Evolutionary conservation across 2,888 invertebrate genomes (phyloP), one percentile per base, ranked within the genome.

Genomic region (Baccha elongata): DNA sequence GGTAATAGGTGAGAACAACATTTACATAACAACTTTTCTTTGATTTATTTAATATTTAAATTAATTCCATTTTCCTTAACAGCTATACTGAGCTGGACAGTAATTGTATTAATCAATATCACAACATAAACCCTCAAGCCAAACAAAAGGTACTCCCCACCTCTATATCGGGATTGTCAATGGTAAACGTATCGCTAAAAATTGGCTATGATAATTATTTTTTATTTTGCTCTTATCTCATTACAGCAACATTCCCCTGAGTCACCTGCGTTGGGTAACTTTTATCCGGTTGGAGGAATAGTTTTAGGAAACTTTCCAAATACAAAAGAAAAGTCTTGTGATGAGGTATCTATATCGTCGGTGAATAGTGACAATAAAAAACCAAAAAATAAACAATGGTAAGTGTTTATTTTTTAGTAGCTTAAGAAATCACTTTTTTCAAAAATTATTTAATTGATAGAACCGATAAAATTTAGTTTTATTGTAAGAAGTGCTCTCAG

Each of bases 381-480:
- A 37, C 78, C 85, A 11, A 91, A 89, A 84, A 86, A 90, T 8
- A 91, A 91, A 79, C 89, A 89, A 74, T 91, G 91, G 91, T 87
- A 71, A 75, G 65, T 50, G 0, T n/a, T 6, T n/a, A n/a, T n/a
- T n/a, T n/a, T n/a, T n/a, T n/a, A n/a, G n/a, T n/a, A n/a, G n/a
- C n/a, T n/a, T n/a, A n/a, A n/a, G n/a, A n/a, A n/a, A n/a, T n/a
- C n/a, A n/a, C n/a, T n/a, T n/a, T n/a, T n/a, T n/a, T n/a, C n/a
- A n/a, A n/a, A n/a, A n/a, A n/a, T n/a, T n/a, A n/a, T n/a, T n/a
- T n/a, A n/a, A n/a, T n/a, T n/a, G n/a, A n/a, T n/a, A n/a, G n/a
- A n/a, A n/a, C n/a, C n/a, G n/a, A n/a, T n/a, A n/a, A n/a, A n/a
- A n/a, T n/a, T n/a, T n/a, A n/a, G n/a, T n/a, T n/a, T n/a, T n/a